Base-by-base conservation (phyloP, 1,140 invertebrate genomes). In the Zaprionus ornatus region DNA sequence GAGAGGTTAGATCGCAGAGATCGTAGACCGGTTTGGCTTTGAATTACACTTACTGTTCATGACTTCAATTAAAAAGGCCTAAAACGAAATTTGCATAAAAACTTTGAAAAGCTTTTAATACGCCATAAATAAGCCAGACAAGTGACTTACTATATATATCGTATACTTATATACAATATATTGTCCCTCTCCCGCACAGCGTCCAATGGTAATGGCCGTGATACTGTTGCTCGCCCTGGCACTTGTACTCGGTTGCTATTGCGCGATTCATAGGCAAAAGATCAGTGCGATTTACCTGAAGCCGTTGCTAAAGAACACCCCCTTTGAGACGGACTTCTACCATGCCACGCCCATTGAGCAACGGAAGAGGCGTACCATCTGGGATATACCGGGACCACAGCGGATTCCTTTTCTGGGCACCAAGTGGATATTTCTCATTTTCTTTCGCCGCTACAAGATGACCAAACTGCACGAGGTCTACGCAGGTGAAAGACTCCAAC, bases 391-490 rank as follows among this genome's bases (percentile, higher is more conserved):
- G 0, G 97, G 97, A n/a, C 97, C 97, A 0, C 90, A 94, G 21
- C 87, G 95, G 0, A 83, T 97, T 19, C 97, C 97, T 0, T 92
- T 97, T 21, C 79, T 98, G n/a, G 97, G 97, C 2, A 97, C 97
- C 5, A 94, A 95, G 54, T 98, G 97, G 97, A 95, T 92, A 69
- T 92, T 92, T 96, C 17, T 97, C 0, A 48, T 92, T 0, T 92
- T 96, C 90, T 94, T 96, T 87, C 95, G 95, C 10, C 92, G 94
- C 45, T 97, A 97, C 83, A 94, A 94, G 75, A 93, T 97, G 92
- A 95, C 95, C 61, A 96, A 96, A 84, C 93, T 97, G 27, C 97
- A 97, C 91, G 95, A 97, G 77, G 96, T 96, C 64, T 97, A 97
- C 91, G 94, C 94, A 94, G 96, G 96, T 96, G 94, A 94, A 69